These are phyloP conservation scores for Linurgus olivaceus DNA, from an alignment of 2,797 vertebrate genomes.

Conservation along the genomic window DNA sequence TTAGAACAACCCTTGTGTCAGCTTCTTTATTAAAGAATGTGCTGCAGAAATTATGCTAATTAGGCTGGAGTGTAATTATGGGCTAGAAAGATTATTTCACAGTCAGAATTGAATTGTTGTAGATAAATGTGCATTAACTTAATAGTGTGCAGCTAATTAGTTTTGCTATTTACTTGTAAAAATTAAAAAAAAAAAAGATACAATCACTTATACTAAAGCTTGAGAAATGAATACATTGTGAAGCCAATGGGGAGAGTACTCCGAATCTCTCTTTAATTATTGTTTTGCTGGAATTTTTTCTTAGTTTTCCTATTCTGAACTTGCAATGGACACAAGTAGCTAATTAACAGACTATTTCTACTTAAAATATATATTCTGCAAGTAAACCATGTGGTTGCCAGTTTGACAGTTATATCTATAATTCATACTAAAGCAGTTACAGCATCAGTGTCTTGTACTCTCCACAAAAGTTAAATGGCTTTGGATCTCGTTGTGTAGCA, in stretches of 20 bases:
- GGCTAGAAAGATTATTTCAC: constrained; percentile 77
- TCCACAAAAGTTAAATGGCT: not conserved
- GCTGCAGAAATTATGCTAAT: constrained; percentile 77
- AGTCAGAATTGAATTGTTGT: constrained; percentile 80
- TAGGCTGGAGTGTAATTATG: constrained; percentile 78
- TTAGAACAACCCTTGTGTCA: constrained; percentile 64
- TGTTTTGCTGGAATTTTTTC: constrained; percentile 24
- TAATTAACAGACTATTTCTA: constrained; percentile 48
- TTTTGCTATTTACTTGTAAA: constrained; percentile 70
- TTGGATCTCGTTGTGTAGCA: not conserved
- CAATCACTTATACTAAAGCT: constrained; percentile 58
- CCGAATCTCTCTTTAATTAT: not conserved
- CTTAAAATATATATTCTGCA: not conserved
- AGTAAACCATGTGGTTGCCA: not conserved
- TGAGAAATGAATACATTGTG: not conserved
- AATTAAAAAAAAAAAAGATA: constrained; percentile 55
- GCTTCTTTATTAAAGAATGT: constrained; percentile 74
- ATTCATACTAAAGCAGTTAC: not conserved
- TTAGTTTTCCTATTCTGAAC: not conserved
- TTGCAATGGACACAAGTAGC: constrained; percentile 24
- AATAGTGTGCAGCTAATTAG: constrained; percentile 79
- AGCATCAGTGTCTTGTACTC: not conserved
- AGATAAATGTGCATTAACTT: constrained; percentile 81
- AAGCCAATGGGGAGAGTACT: not conserved
- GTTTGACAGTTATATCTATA: not conserved